Percentiles rank a stretch among this genome's conserved stretches.
phyloP scores from a whole-genome alignment of 2,888 invertebrate species.

The Megalurothrips usitatus region DNA sequence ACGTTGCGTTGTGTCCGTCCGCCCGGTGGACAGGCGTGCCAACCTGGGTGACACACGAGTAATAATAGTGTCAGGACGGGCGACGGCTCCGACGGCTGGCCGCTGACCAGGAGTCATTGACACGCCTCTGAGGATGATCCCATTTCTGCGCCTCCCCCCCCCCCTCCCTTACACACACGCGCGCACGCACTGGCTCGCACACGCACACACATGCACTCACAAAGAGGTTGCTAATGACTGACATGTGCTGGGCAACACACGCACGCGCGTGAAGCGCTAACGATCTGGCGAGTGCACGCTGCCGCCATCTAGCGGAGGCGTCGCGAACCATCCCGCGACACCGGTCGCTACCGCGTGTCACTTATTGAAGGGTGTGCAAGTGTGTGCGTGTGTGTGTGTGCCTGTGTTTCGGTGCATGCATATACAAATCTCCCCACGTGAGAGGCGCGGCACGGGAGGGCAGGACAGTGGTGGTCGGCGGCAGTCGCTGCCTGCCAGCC shows the following conservation, averaged over 20 bases:
- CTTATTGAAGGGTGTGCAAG: no score
- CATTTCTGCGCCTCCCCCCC: conserved; percentile 2
- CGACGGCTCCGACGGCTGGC: not conserved
- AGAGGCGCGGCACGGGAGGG: no score
- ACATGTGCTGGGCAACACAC: not conserved
- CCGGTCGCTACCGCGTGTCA: no score
- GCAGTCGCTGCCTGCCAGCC: no score
- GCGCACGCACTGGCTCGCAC: no score
- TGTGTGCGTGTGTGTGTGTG: no score
- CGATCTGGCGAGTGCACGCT: not conserved
- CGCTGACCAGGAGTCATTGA: conserved; percentile 13
- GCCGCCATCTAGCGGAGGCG: not conserved
- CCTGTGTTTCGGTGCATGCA: no score
- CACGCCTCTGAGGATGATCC: conserved; percentile 23
- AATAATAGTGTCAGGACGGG: not conserved
- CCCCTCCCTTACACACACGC: not conserved
- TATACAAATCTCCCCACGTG: no score
- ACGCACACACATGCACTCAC: no score
- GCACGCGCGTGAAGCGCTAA: no score
- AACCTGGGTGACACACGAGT: conserved; percentile 17
- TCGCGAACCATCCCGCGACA: not conserved
- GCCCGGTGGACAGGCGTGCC: not conserved
- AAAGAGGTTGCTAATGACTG: conserved; percentile 9
- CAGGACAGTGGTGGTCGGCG: no score
- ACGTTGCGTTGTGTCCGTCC: not conserved